phyloP scores from a whole-genome alignment of 2,113 vertebrate genomes.

The Himantopus leucocephalus region DNA sequence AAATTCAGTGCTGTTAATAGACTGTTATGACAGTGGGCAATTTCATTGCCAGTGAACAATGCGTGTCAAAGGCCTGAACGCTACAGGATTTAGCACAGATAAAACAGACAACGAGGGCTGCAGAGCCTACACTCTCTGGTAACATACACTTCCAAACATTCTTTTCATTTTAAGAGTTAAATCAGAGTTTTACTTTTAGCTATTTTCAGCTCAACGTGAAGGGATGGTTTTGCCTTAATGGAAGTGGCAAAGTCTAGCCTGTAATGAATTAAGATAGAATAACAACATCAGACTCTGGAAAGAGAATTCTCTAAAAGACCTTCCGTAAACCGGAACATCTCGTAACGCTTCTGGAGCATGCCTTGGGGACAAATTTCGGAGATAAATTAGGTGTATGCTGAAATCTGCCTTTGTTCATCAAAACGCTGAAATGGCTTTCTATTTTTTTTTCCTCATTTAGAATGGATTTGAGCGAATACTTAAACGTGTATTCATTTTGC shows the following conservation, averaged over 20 bases:
- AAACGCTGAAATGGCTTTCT: neutral
- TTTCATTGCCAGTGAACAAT: conserved; percentile 28
- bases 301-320: neutral
- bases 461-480: neutral
- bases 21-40: conserved; percentile 38
- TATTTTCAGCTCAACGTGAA: neutral
- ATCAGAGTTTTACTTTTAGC: neutral
- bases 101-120: neutral
- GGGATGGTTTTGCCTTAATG: neutral
- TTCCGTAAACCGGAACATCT: neutral
- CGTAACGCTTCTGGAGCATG: neutral
- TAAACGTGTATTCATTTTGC: neutral
- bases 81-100: neutral
- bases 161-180: conserved; percentile 10
- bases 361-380: neutral
- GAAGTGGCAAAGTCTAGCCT: neutral
- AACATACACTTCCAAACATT: neutral
- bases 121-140: neutral
- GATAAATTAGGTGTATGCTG: neutral
- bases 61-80: neutral
- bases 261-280: neutral
- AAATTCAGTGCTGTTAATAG: conserved; percentile 41
- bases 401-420: neutral
- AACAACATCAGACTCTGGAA: neutral
- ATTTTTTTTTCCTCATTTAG: neutral